A percentile compares a stretch with the other conserved stretches of the same genome.
These are phyloP conservation scores for Parauchenoglanis ngamensis DNA, from an alignment of 2,797 vertebrate genomes.

Conservation along the genomic window DNA sequence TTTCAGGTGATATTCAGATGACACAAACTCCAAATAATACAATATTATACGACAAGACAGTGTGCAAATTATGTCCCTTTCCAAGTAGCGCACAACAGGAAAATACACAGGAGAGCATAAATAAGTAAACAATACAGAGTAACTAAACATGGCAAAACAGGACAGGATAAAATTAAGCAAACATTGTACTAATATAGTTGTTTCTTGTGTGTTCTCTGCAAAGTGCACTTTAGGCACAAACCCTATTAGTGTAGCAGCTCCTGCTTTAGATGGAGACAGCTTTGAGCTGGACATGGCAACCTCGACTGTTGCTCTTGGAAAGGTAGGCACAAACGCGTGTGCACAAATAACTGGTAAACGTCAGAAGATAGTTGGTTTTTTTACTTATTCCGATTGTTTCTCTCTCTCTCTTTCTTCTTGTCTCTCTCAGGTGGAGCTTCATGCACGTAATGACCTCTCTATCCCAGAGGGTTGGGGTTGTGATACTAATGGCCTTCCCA, in stretches of 20 bases:
- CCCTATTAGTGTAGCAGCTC: slow-evolving; percentile 76
- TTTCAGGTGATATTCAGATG: not conserved
- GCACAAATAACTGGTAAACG: not conserved
- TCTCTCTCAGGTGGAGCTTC: slow-evolving; percentile 71
- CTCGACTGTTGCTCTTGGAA: slow-evolving; percentile 76
- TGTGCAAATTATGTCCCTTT: not conserved
- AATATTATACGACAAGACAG: not conserved
- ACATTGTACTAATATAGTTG: not conserved
- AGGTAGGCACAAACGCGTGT: slow-evolving; percentile 60
- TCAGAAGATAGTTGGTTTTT: not conserved
- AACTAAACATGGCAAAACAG: not conserved
- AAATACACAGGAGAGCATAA: not conserved
- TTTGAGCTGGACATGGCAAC: slow-evolving; percentile 81
- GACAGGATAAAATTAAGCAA: not conserved
- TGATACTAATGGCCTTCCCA: slow-evolving; percentile 67
- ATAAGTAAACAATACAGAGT: not conserved
- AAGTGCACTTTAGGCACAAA: slow-evolving; percentile 79
- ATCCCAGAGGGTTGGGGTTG: slow-evolving; percentile 79
- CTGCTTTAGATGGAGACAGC: slow-evolving; percentile 72
- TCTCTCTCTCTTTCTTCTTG: not conserved
- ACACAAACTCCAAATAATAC: not conserved
- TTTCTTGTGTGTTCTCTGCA: not conserved
- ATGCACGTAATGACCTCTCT: slow-evolving; percentile 65
- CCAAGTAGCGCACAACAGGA: not conserved
- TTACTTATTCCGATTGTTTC: no score